Evolutionary conservation across 2,113 vertebrate genomes (phyloP), one percentile per base, ranked within the genome.

Genomic region (Leucosticte australis): DNA sequence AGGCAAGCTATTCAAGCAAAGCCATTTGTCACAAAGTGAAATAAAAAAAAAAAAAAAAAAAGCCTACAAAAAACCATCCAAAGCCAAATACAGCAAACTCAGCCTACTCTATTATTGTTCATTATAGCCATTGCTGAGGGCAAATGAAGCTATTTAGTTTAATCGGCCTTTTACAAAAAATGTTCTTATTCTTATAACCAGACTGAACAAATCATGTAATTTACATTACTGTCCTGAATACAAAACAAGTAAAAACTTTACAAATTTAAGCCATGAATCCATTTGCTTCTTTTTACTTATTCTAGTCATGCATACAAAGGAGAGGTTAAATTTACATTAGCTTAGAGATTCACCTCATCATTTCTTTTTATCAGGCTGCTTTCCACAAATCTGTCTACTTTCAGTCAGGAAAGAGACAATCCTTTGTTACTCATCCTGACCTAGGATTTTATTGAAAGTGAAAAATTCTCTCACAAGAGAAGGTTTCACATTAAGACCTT

Each of bases 1-100:
- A 96, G 88, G 78, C 68, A 96, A 71, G 89, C 37, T 89, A 92
- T 92, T 78, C 73, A 91, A 83, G 78, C n/a, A 90, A 92, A 87
- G 35, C 20, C 14, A 67, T 94, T 94, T 78, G 13, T 81, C 56
- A 79, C 39, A 73, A 76, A 90, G 30, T 65, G 50, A 87, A 88
- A 91, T 60, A 1, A n/a, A 82, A 56, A 67, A 62, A 57, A 65
- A 56, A 71, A 39, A 39, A 67, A 73, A 74, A 57, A 52, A 65
- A 52, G 8, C 9, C 28, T 31, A 68, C 28, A 77, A 15, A 9
- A 83, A 85, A 22, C 5, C 19, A 39, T 15, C 4, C 41, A 69
- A 81, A 74, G 6, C 31, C 59, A 88, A 17, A 84, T 73, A 67
- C 31, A 90, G 67, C 49, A 92, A 83, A 90, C 75, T 83, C 75